Percentiles rank a stretch among this genome's conserved stretches.
These are phyloP conservation scores for Drosophila guanche DNA, from an alignment of 1,140 invertebrate genomes.

Conservation along the genomic window DNA sequence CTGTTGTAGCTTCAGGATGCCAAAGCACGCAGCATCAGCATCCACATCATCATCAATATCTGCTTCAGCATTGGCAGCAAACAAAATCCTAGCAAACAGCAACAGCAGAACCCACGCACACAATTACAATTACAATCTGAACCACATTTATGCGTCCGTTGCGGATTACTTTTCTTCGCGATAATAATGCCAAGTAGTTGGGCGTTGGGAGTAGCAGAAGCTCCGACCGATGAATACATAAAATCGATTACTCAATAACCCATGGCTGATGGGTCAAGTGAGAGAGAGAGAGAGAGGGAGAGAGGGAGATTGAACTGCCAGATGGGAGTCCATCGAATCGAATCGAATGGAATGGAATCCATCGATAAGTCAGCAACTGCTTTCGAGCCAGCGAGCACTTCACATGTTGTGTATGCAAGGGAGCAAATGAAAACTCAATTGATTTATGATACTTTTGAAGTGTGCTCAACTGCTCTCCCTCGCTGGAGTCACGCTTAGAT, in stretches of 20 bases:
- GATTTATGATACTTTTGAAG: slow-evolving; percentile 34
- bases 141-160: slow-evolving; percentile 24
- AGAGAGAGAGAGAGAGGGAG: not conserved
- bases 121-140: slow-evolving; percentile 22
- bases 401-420: slow-evolving; percentile 6
- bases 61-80: not conserved
- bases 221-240: not conserved
- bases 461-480: slow-evolving; percentile 9
- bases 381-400: not conserved
- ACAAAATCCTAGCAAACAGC: slow-evolving; percentile 1
- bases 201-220: not conserved
- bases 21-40: too few species aligned
- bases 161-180: not conserved
- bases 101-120: not conserved
- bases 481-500: slow-evolving; percentile 54
- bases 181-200: too few species aligned
- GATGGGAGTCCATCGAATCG: too few species aligned
- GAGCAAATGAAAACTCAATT: slow-evolving; percentile 43
- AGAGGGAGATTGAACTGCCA: not conserved
- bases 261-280: slow-evolving; percentile 12
- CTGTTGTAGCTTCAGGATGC: too few species aligned
- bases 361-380: not conserved
- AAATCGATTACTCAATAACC: slow-evolving; percentile 27
- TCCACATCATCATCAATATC: not conserved
- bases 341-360: not conserved